Conservation (phyloP, 2,113 vertebrate genomes). For the Neogale vison region DNA sequence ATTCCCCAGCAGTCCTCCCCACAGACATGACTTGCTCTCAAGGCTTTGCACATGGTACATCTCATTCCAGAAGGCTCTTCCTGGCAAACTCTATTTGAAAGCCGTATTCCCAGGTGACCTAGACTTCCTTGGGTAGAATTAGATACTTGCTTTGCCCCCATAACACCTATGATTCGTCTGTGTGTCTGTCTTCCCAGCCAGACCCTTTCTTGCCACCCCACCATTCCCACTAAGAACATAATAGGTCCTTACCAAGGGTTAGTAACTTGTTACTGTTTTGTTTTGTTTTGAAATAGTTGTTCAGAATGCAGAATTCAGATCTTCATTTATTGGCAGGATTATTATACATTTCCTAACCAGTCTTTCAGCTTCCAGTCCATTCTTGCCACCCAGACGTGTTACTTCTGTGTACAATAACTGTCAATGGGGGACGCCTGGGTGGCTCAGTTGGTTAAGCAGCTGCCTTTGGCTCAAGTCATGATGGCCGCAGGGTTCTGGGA, state of each 20-base stretch:
- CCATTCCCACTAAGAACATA: background rate
- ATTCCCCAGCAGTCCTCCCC: background rate
- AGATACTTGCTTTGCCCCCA: background rate
- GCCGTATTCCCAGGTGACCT: background rate
- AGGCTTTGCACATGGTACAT: background rate
- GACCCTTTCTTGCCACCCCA: background rate
- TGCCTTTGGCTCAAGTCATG: no score
- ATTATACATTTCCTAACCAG: background rate
- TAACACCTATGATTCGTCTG: background rate
- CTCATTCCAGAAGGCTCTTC: background rate
- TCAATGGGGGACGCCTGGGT: background rate
- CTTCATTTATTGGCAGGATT: background rate
- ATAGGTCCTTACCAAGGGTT: background rate
- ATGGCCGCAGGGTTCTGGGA: no score
- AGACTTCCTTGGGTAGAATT: background rate
- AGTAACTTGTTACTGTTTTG: background rate
- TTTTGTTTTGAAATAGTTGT: background rate
- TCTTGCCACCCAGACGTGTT: background rate
- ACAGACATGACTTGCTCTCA: background rate
- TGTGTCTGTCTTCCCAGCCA: background rate
- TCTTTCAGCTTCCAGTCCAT: background rate
- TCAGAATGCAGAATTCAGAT: background rate
- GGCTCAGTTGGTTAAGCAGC: no score
- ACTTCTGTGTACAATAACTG: background rate
- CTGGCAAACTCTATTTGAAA: background rate